These are phyloP conservation scores for Liparis tanakae DNA, from an alignment of 2,797 vertebrate species.

Conservation along the genomic window DNA sequence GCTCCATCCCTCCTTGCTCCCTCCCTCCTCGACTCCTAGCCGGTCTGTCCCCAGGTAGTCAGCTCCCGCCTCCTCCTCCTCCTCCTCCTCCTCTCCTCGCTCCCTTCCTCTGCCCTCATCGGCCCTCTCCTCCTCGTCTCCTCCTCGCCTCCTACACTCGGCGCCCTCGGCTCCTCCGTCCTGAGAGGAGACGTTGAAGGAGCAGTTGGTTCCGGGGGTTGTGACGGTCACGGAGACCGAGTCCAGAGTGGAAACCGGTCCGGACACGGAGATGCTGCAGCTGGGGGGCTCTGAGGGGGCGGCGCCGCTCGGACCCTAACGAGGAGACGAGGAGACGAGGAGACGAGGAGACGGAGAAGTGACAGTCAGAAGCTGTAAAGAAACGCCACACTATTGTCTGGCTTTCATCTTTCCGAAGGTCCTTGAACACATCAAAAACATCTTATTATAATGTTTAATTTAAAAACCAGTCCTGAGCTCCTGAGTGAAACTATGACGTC, in stretches of 20 bases:
- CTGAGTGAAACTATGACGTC: no score
- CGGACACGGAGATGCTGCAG: conserved; percentile 65
- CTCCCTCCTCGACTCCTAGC: conserved; percentile 4
- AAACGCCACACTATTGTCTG: neutral
- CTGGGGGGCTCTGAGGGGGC: conserved; percentile 24
- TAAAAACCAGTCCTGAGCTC: no score
- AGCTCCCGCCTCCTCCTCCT: no score
- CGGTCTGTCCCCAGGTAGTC: no score
- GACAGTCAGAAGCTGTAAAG: neutral
- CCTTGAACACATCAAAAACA: no score
- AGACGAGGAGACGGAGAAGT: neutral
- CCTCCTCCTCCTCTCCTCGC: neutral
- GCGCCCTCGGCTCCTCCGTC: conserved; percentile 25
- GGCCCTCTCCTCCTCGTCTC: neutral
- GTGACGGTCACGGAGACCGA: conserved; percentile 55
- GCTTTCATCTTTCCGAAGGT: no score
- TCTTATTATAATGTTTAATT: no score
- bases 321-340: neutral
- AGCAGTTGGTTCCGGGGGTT: conserved; percentile 61
- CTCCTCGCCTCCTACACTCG: conserved; percentile 23
- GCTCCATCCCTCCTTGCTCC: neutral
- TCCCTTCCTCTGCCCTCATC: conserved; percentile 18
- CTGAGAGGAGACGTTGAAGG: conserved; percentile 55
- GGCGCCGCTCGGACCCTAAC: conserved; percentile 51
- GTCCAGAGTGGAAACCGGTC: conserved; percentile 40